phyloP scores from a whole-genome alignment of 2,888 invertebrate genomes.

The Hedychridium roseum region DNA sequence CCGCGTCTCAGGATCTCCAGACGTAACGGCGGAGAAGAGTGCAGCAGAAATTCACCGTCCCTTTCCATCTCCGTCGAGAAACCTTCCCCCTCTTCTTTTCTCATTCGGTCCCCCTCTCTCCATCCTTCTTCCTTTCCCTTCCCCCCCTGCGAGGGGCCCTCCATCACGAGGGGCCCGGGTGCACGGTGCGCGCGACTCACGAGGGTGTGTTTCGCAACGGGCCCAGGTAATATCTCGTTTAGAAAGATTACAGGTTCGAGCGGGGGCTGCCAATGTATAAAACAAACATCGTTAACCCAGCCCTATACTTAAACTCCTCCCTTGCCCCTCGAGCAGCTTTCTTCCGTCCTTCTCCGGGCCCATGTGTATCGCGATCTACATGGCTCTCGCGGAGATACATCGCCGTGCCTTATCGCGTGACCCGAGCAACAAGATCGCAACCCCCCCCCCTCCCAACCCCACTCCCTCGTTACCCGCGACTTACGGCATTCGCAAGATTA shows the following conservation, averaged over 20 bases:
- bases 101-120: not conserved
- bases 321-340: conserved; percentile 20
- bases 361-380: no score
- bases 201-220: conserved; percentile 34
- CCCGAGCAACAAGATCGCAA: no score
- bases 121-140: conserved; percentile 4
- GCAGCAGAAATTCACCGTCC: conserved; percentile 6
- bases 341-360: no score
- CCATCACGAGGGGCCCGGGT: conserved; percentile 18
- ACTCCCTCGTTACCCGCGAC: conserved; percentile 1
- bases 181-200: conserved; percentile 24
- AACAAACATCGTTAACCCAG: conserved; percentile 64
- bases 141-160: no score
- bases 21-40: not conserved
- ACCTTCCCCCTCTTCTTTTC: not conserved
- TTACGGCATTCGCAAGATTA: no score
- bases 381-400: no score
- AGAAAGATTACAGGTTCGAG: conserved; percentile 64
- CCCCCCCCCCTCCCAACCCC: not conserved
- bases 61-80: no score
- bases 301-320: conserved; percentile 58
- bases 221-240: conserved; percentile 63
- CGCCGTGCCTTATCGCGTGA: no score
- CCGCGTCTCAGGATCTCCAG: not conserved
- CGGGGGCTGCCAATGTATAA: conserved; percentile 64